Evolutionary conservation across 2,113 vertebrate genomes (phyloP).

Genomic region (Glaucidium brasilianum): DNA sequence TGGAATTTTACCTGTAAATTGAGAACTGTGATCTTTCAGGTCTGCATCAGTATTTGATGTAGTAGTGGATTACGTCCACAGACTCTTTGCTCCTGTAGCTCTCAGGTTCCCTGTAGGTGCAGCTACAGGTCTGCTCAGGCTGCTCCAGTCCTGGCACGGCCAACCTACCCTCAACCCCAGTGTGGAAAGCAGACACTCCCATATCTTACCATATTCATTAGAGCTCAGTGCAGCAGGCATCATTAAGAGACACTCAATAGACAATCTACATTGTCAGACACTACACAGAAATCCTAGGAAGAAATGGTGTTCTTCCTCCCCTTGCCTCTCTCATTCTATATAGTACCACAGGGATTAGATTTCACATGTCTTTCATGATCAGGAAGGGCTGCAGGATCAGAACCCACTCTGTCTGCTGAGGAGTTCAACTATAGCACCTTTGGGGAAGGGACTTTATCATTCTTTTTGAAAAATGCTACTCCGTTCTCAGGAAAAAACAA

Average conservation of each 20-base stretch:
- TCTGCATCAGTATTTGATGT: not conserved
- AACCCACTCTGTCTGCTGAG: not conserved
- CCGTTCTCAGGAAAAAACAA: not conserved
- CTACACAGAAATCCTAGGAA: not conserved
- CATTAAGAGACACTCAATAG: not conserved
- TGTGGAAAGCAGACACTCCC: not conserved
- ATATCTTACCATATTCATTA: not conserved
- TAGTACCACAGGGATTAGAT: not conserved
- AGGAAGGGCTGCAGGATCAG: not conserved
- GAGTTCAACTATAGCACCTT: not conserved
- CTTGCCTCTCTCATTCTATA: not conserved
- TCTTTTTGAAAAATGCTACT: not conserved
- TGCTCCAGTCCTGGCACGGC: fast-evolving
- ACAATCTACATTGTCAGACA: not conserved
- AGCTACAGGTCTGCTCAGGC: not conserved
- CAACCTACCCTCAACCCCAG: fast-evolving
- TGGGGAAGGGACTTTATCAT: not conserved
- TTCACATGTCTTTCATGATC: not conserved
- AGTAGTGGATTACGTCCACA: not conserved
- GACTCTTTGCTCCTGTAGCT: not conserved
- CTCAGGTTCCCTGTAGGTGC: not conserved
- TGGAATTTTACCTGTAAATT: not conserved
- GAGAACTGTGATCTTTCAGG: not conserved
- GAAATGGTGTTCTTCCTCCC: not conserved
- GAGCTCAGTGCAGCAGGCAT: fast-evolving